These are phyloP conservation scores for Dastarcus helophoroides DNA, from an alignment of 2,888 invertebrate species.

Conservation along the genomic window DNA sequence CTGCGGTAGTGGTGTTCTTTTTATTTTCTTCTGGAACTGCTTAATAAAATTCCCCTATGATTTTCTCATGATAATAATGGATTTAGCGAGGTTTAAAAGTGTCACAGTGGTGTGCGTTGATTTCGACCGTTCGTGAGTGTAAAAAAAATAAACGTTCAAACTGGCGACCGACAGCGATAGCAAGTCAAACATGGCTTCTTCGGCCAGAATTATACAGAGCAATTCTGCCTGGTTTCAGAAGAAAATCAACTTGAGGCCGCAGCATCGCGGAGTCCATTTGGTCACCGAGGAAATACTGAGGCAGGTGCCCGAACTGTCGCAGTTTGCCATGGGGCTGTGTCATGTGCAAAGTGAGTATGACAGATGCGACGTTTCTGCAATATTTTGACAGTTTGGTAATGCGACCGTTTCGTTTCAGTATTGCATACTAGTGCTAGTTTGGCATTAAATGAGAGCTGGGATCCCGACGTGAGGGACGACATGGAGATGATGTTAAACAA, in stretches of 20 bases:
- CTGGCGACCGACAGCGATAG: conserved; percentile 39
- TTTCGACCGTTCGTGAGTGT: conserved; percentile 30
- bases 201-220: conserved; percentile 79
- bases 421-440: conserved; percentile 97
- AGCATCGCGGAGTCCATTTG: conserved; percentile 93
- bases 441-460: conserved; percentile 96
- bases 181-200: conserved; percentile 69
- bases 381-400: conserved; percentile 4
- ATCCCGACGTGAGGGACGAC: conserved; percentile 93
- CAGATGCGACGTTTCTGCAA: background rate
- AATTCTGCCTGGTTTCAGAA: conserved; percentile 98
- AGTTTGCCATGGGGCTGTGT: conserved; percentile 90
- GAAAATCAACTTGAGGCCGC: conserved; percentile 90
- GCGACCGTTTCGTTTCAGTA: conserved; percentile 51
- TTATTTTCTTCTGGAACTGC: conserved; percentile 28
- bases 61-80: conserved; percentile 61
- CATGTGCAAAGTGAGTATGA: conserved; percentile 87
- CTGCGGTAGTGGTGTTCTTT: conserved; percentile 35
- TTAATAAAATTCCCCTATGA: conserved; percentile 39
- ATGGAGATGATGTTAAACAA: conserved; percentile 99
- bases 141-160: conserved; percentile 29
- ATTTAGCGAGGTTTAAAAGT: conserved; percentile 43
- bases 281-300: conserved; percentile 93
- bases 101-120: conserved; percentile 28
- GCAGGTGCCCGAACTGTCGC: conserved; percentile 87